Conservation (phyloP, 2,888 invertebrate species). For the Tuta absoluta region DNA sequence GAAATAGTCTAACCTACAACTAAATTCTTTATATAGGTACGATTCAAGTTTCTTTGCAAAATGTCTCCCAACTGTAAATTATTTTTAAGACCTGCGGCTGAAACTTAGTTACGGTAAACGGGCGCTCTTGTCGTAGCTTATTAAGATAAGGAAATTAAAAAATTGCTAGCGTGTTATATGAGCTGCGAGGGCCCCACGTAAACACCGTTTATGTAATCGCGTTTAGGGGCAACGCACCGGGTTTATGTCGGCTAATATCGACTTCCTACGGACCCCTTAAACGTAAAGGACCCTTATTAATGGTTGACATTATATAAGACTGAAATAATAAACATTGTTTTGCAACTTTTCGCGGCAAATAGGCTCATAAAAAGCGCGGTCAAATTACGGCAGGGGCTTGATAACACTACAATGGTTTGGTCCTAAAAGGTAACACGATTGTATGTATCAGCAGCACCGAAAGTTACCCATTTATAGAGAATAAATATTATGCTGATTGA, state of each 20-base stretch:
- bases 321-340: slow-evolving; percentile 13
- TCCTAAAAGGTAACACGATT: neutral
- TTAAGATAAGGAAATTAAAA: slow-evolving; percentile 42
- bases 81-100: neutral
- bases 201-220: slow-evolving; percentile 20
- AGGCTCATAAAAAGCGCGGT: neutral
- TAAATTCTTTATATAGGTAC: neutral
- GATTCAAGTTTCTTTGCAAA: neutral
- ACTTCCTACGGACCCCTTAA: slow-evolving; percentile 17
- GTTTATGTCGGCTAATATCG: slow-evolving; percentile 20
- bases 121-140: slow-evolving; percentile 38
- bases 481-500: no score
- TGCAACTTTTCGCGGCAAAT: neutral
- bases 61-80: neutral
- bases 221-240: slow-evolving; percentile 5
- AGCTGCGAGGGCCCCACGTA: slow-evolving; percentile 39
- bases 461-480: no score
- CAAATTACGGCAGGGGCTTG: slow-evolving; percentile 2
- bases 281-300: slow-evolving; percentile 20
- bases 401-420: slow-evolving; percentile 11
- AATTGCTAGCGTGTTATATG: slow-evolving; percentile 37
- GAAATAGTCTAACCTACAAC: no score
- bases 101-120: slow-evolving; percentile 35
- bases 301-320: slow-evolving; percentile 8
- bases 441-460: neutral